Base-by-base conservation (phyloP, 2,797 vertebrate genomes). In the Sebastolobus alascanus region DNA sequence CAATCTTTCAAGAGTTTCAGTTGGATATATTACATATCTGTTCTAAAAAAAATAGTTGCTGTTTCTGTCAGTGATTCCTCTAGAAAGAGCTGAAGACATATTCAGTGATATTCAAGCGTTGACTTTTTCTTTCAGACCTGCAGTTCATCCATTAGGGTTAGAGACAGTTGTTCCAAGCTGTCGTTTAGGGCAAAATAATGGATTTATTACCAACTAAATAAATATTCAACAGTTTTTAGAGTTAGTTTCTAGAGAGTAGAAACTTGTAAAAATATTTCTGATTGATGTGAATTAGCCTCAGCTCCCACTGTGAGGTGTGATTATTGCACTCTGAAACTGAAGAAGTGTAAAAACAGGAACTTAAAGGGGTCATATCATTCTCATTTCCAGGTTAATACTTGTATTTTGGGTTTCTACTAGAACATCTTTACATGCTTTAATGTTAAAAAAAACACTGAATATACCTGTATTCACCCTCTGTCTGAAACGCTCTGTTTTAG, bases 291-390 rank as follows among this genome's bases (percentile, higher is more conserved):
- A 52, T 56, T 33, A 61, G 43, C 43, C 55, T 54, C 18, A 16
- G 37, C 50, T 66, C 16, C 33, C 4, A 35, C 61, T 12, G 9
- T 6, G 14, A 61, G 58, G 11, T 79, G 59, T 14, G 58, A 73
- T 77, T 74, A 63, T 69, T 74, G 9, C 22, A 52, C 43, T 54
- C 10, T 67, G 18, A 8, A 40, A 22, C n/a, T 22, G 38, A 67
- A 52, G 22, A 73, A 54, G 61, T 68, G 58, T 72, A 29, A 83
- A 79, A 43, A 43, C 13, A 43, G 14, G 13, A 43, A 43, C 40
- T 43, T 43, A 16, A 43, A 43, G 40, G 40, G 13, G 27, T 29
- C 27, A 29, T 29, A 5, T 16, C 40, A 43, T 43, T 13, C 40
- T 43, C 0, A 43, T 43, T 43, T 43, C 40, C 40, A 43, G 40